A percentile compares a stretch with the other conserved stretches of the same genome.
Evolutionary conservation across 2,888 invertebrate genomes (phyloP).

Genomic region (Lottia scabra): DNA sequence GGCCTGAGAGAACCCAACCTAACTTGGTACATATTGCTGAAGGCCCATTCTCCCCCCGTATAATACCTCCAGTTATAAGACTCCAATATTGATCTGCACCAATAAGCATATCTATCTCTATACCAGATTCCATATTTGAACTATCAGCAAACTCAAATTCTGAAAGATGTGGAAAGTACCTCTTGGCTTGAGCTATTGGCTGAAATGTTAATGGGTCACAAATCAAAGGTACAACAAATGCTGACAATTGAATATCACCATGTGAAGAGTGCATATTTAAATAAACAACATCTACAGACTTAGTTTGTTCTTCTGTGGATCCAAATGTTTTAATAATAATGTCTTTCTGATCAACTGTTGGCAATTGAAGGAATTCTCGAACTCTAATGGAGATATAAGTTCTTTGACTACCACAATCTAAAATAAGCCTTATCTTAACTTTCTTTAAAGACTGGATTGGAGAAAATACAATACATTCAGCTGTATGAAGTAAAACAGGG

Average conservation of each 20-base stretch:
- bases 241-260: not conserved
- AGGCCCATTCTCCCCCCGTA: not conserved
- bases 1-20: not conserved
- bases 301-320: not conserved
- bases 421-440: not conserved
- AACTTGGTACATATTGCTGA: not conserved
- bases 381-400: not conserved
- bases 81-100: constrained; percentile 4
- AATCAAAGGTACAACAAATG: not conserved
- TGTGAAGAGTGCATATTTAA: not conserved
- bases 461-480: not conserved
- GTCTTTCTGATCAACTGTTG: not conserved
- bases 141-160: too few relatives aligned
- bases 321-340: not conserved
- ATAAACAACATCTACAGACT: not conserved
- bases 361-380: not conserved
- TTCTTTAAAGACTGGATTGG: not conserved
- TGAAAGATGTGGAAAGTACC: too few relatives aligned
- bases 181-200: too few relatives aligned
- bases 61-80: not conserved
- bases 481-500: not conserved
- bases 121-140: too few relatives aligned
- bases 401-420: not conserved
- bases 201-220: not conserved
- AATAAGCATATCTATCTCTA: too few relatives aligned